Conservation (phyloP, 2,888 invertebrate species). For the Megastigmus dorsalis region DNA sequence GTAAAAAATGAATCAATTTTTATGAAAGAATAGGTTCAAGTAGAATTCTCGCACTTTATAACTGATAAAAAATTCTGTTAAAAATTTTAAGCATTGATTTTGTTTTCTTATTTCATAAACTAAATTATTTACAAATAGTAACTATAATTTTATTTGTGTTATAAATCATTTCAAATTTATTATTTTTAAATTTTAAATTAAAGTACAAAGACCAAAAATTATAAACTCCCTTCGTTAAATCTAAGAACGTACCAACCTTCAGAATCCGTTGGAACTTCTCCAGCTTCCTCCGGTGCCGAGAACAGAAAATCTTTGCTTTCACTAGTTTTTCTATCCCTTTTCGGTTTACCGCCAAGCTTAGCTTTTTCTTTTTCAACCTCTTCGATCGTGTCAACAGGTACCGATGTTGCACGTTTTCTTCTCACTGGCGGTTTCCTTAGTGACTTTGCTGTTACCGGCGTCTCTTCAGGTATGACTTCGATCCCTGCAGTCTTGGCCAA, state of each 20-base stretch:
- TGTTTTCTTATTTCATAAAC: not conserved
- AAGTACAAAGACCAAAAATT: not conserved
- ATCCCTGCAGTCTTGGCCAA: slow-evolving; percentile 54
- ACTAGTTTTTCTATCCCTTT: slow-evolving; percentile 57
- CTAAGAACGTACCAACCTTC: slow-evolving; percentile 23
- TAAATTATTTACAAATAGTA: too few relatives aligned
- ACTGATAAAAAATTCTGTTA: too few relatives aligned
- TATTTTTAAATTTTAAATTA: not conserved
- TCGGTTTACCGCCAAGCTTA: slow-evolving; percentile 43
- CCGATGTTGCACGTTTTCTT: slow-evolving; percentile 59
- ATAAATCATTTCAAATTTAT: not conserved
- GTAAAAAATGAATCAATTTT: too few relatives aligned
- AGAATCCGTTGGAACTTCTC: slow-evolving; percentile 54
- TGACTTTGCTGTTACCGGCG: slow-evolving; percentile 8
- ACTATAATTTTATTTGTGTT: not conserved
- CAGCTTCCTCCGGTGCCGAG: slow-evolving; percentile 61
- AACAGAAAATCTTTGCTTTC: slow-evolving; percentile 61
- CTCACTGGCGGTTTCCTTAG: slow-evolving; percentile 53
- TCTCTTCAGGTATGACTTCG: slow-evolving; percentile 45
- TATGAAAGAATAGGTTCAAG: too few relatives aligned
- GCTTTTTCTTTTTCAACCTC: slow-evolving; percentile 41
- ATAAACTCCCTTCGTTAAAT: too few relatives aligned
- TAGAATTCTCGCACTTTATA: too few relatives aligned
- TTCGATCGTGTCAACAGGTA: slow-evolving; percentile 13
- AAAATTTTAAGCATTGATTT: too few relatives aligned